Evolutionary conservation across 2,888 invertebrate species (phyloP), one percentile per base, ranked within the genome.

Genomic region (Lasius platythorax): DNA sequence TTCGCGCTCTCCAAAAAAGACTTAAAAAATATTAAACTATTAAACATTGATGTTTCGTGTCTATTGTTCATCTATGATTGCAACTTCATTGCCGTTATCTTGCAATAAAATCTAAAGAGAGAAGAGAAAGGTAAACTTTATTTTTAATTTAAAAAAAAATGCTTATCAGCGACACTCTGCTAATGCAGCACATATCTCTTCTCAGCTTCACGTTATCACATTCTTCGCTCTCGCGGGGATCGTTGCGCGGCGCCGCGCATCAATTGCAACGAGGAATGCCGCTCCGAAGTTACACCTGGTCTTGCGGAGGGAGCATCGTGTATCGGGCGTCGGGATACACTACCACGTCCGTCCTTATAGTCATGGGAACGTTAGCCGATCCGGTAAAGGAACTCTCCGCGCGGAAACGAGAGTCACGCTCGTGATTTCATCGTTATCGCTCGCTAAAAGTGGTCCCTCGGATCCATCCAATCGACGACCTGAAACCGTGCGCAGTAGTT

Each of bases 181-280:
- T 72, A 61, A 72, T 37, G 12, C 46, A 12, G 40, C 30, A n/a
- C 46, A 28, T 61, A 58, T 50, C 23, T 46, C 43, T 46, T 70
- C 46, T 75, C 40, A 82, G 40, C 50, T 74, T n/a, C 82, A 73
- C 83, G 89, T 85, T 93, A 92, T 93, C 92, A 88, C 90, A 91
- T 91, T 87, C 87, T 12, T 87, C 89, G 88, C 89, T 90, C 89
- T 93, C 91, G 90, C 85, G 87, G 90, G 91, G 91, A 87, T 83
- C 90, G 86, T 89, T 87, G 87, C 89, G 73, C 87, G 89, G 89
- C 91, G 92, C 92, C 90, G 91, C 92, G 93, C 93, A 93, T 93
- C 93, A 91, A 88, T 93, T 92, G 90, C 91, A 92, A 83, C 89
- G 85, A 88, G 93, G 93, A 93, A 93, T 93, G 93, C 90, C 85